Base-by-base conservation (phyloP, 1,140 invertebrate genomes). In the Drosophila seguyi region DNA sequence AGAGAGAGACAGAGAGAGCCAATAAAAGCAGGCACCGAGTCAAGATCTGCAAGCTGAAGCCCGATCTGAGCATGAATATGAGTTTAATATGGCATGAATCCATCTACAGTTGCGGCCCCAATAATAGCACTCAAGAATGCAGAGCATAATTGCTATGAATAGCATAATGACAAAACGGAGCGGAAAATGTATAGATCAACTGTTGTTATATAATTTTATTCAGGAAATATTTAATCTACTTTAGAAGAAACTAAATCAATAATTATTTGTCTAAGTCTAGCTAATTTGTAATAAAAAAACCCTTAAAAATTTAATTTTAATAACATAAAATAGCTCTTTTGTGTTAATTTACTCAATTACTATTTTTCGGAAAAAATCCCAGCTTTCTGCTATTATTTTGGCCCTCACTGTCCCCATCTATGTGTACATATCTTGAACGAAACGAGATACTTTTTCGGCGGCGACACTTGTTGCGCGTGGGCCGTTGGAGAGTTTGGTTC, bases 391-490 rank as follows among this genome's bases (percentile, higher is more conserved):
- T 38, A 34, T 13, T 34, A 16, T n/a, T 29, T 16, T 20, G 4
- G 6, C 27, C 20, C 0, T 11, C 3, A 34, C 11, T 50, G 62
- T 66, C n/a, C 5, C 22, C 2, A 6, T 25, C 16, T 42, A 45
- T 44, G 41, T 38, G 25, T 44, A 34, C 41, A 53, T 50, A 29
- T 77, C 29, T 59, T 57, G n/a, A 60, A 73, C 53, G 66, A 76
- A 87, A 88, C 67, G 44, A 72, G 72, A 88, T 79, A 69, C 65
- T 59, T 80, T 81, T 55, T 76, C n/a, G 65, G 41, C 58, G 72
- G 41, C 65, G 69, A 68, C 83, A 88, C 83, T 88, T 87, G 84
- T 59, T 75, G 75, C 55, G 83, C 80, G 83, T 87, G 72, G 83
- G 83, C 27, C 27, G 63, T 8, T 50, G 18, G 34, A 14, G 38